Percentiles rank a stretch among this genome's conserved stretches.
Conservation (phyloP, 2,888 invertebrate genomes). For the Hymenopus coronatus region DNA sequence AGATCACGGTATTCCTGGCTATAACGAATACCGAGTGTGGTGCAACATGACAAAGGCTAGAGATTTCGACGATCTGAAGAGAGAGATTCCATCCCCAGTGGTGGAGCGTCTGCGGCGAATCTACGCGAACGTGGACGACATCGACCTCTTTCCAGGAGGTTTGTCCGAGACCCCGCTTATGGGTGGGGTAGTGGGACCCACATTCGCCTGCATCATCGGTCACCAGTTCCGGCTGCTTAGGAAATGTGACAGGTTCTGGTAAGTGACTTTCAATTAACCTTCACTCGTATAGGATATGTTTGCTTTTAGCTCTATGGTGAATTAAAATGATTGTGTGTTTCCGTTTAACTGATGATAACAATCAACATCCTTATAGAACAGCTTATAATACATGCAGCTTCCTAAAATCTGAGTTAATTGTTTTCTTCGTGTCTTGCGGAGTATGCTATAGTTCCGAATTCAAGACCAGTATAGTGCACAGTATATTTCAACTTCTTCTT, state of each 20-base stretch:
- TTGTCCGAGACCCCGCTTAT: constrained; percentile 54
- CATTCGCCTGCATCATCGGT: constrained; percentile 58
- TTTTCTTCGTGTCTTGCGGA: too few relatives aligned
- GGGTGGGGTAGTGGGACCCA: constrained; percentile 56
- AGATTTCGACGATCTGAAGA: constrained; percentile 49
- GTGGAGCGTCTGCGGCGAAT: constrained; percentile 44
- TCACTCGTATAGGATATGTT: background rate
- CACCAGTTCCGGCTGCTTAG: constrained; percentile 51
- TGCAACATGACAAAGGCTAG: constrained; percentile 51
- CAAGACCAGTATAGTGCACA: too few relatives aligned
- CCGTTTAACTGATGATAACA: too few relatives aligned
- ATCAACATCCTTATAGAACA: too few relatives aligned
- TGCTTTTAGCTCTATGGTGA: background rate
- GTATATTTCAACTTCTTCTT: too few relatives aligned
- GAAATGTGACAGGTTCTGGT: constrained; percentile 59
- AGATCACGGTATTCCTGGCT: constrained; percentile 49
- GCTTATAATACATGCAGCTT: too few relatives aligned
- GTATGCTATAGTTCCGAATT: too few relatives aligned
- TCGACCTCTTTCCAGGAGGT: constrained; percentile 58
- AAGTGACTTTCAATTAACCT: constrained; percentile 36
- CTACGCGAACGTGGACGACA: constrained; percentile 54
- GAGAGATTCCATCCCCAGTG: constrained; percentile 45
- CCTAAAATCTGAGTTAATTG: too few relatives aligned
- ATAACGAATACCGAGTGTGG: constrained; percentile 48
- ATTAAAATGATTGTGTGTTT: too few relatives aligned